A percentile compares a stretch with the other conserved stretches of the same genome.
Conservation (phyloP, 2,888 invertebrate species). For the Marasmarcha lunaedactyla region DNA sequence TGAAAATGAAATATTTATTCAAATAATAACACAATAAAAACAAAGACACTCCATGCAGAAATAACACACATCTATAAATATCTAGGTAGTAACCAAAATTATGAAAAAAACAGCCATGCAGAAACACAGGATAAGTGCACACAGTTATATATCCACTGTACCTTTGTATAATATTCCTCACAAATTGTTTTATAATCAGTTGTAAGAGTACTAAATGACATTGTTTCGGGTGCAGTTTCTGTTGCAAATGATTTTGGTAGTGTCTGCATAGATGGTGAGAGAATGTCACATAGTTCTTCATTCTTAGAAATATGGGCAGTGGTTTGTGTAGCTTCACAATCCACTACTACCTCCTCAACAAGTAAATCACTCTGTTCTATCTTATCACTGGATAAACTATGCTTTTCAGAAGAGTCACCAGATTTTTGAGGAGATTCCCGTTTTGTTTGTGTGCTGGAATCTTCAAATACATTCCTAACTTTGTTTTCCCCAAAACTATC, state of each 20-base stretch:
- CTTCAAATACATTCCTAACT: conserved; percentile 36
- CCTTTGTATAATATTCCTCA: conserved; percentile 77
- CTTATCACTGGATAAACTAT: conserved; percentile 28
- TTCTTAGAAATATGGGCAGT: conserved; percentile 13
- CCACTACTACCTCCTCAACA: conserved; percentile 48
- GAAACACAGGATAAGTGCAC: conserved; percentile 20
- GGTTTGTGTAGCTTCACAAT: conserved; percentile 28
- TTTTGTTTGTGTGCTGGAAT: conserved; percentile 16
- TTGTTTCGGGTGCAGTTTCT: conserved; percentile 30
- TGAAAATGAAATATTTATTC: too few relatives aligned
- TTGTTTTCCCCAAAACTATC: too few relatives aligned
- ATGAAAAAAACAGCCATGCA: conserved; percentile 14
- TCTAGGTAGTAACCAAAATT: background rate
- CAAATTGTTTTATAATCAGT: conserved; percentile 80
- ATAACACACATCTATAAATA: background rate
- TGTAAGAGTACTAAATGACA: conserved; percentile 69
- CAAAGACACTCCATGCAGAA: too few relatives aligned
- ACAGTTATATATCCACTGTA: conserved; percentile 38
- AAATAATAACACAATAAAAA: too few relatives aligned
- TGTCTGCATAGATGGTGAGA: conserved; percentile 19
- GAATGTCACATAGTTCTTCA: conserved; percentile 26
- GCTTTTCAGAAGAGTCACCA: conserved; percentile 22
- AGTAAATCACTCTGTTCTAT: conserved; percentile 25
- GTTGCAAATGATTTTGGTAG: conserved; percentile 45
- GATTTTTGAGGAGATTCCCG: conserved; percentile 26